phyloP scores from a whole-genome alignment of 2,888 invertebrate species.

The Tinea pellionella region DNA sequence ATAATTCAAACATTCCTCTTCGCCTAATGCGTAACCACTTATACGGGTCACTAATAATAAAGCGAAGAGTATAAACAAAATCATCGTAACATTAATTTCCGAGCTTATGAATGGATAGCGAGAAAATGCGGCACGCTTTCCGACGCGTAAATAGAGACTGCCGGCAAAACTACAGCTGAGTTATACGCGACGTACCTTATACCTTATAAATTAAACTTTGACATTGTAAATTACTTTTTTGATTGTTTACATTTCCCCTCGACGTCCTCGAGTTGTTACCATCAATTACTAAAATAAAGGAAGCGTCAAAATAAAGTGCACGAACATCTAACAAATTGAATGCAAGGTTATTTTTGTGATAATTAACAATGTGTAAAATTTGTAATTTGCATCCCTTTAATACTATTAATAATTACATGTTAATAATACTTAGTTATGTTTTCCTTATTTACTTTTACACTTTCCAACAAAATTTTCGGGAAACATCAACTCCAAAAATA shows the following conservation, averaged over 20 bases:
- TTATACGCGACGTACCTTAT: background rate
- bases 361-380: background rate
- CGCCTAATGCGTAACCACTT: constrained; percentile 31
- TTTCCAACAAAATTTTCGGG: background rate
- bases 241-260: constrained; percentile 5
- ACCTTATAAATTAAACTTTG: background rate
- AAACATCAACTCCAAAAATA: too few relatives aligned
- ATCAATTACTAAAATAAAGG: constrained; percentile 7
- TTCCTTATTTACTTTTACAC: background rate
- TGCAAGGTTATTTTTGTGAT: background rate
- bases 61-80: constrained; percentile 15
- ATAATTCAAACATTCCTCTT: constrained; percentile 58
- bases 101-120: background rate
- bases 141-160: background rate
- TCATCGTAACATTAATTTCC: constrained; percentile 17
- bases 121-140: background rate
- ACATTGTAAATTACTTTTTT: background rate
- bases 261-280: constrained; percentile 5
- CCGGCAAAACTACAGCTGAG: background rate
- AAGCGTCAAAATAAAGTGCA: constrained; percentile 5
- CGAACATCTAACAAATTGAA: background rate
- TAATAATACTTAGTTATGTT: background rate
- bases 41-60: constrained; percentile 29
- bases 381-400: background rate
- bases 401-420: background rate